phyloP scores from a whole-genome alignment of 2,113 vertebrate genomes.

The Dicaeum eximium region DNA sequence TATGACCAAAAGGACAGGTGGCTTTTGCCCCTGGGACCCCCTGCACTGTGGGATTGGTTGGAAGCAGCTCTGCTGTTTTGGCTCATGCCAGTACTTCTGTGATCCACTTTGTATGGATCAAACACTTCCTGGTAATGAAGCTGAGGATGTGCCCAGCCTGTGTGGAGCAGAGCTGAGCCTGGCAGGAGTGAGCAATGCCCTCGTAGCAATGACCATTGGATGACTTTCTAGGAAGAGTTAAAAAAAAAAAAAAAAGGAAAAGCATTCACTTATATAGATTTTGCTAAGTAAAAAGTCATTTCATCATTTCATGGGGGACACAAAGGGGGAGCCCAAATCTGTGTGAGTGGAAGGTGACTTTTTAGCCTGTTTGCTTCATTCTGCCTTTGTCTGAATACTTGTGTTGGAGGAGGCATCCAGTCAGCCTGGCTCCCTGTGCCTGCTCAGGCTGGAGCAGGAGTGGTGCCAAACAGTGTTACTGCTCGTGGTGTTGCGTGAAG shows the following conservation, averaged over 20 bases:
- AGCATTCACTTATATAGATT: background rate
- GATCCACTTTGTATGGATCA: accelerated
- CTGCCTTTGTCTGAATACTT: background rate
- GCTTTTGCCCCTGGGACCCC: background rate
- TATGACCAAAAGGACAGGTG: background rate
- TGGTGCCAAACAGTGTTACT: accelerated
- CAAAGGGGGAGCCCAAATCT: background rate
- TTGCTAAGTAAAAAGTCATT: background rate
- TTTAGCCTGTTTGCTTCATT: background rate
- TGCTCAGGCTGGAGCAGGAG: accelerated
- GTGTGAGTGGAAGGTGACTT: background rate
- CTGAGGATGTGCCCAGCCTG: background rate
- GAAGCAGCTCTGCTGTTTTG: background rate
- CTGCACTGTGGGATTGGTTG: background rate
- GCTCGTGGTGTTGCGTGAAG: accelerated
- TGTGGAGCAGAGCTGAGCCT: background rate
- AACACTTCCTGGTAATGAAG: background rate
- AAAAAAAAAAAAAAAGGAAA: too few species aligned
- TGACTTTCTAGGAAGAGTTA: background rate
- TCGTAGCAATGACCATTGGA: accelerated
- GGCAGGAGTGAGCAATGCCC: background rate
- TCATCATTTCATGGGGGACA: background rate
- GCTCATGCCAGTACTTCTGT: background rate
- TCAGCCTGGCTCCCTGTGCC: background rate
- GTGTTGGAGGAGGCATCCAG: accelerated